These are phyloP conservation scores for Chloromyia formosa DNA, from an alignment of 2,888 invertebrate genomes.

Conservation along the genomic window DNA sequence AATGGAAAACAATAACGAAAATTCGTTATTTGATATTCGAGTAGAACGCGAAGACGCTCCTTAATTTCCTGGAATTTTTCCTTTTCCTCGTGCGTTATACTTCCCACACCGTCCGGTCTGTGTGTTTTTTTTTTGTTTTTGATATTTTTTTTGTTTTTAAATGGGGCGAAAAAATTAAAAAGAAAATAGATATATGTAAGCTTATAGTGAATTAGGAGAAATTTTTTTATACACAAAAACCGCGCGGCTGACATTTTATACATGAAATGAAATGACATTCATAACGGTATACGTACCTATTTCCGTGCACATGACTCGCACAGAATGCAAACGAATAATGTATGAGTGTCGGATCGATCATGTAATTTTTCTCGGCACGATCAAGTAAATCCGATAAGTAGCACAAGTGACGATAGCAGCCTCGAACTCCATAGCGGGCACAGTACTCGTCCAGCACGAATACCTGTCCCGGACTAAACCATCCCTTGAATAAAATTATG, in stretches of 20 bases:
- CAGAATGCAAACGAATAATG: constrained; percentile 99
- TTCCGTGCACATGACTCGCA: constrained; percentile 98
- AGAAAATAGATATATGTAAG: too few relatives aligned
- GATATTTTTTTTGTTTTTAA: not conserved
- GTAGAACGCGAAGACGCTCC: constrained; percentile 87
- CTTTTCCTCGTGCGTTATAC: constrained; percentile 97
- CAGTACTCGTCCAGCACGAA: constrained; percentile 99
- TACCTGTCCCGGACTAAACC: constrained; percentile 99
- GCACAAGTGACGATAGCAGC: constrained; percentile 95
- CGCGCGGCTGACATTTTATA: too few relatives aligned
- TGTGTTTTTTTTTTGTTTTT: not conserved
- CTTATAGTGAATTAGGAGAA: constrained; percentile 1
- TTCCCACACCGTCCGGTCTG: constrained; percentile 98
- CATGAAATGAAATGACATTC: too few relatives aligned
- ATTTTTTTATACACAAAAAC: not conserved
- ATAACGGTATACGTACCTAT: too few relatives aligned
- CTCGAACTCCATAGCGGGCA: constrained; percentile 95
- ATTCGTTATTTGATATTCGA: constrained; percentile 99
- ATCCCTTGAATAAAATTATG: constrained; percentile 74
- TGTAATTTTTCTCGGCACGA: constrained; percentile 90
- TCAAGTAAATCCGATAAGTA: constrained; percentile 95
- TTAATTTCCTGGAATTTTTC: constrained; percentile 98
- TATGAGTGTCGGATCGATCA: constrained; percentile 98
- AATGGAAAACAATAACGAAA: constrained; percentile 99
- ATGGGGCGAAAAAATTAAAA: not conserved